Conservation (phyloP, 92 coral and sea anemone species). For the Nematostella vectensis region DNA sequence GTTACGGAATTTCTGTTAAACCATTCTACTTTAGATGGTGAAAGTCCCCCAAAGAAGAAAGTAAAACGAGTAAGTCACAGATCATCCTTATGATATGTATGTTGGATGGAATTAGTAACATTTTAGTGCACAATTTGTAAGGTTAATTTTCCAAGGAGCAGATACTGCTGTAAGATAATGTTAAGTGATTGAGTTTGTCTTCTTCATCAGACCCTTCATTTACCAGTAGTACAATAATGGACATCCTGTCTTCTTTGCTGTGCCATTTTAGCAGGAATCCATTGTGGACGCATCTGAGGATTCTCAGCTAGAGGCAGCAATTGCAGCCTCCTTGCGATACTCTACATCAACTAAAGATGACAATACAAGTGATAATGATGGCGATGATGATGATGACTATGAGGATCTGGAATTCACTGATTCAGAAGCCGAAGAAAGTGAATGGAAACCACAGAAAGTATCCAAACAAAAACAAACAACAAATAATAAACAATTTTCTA, state of each 20-base stretch:
- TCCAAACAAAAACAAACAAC: constrained; percentile 25
- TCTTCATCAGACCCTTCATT: too few relatives aligned
- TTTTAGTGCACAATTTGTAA: too few relatives aligned
- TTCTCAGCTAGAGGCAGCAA: constrained; percentile 96
- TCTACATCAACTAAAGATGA: constrained; percentile 37
- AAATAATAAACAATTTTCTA: too few relatives aligned
- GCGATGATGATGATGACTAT: constrained; percentile 53
- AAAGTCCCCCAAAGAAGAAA: constrained; percentile 80
- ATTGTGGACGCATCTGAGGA: constrained; percentile 97
- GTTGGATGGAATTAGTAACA: too few relatives aligned
- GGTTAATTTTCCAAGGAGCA: too few relatives aligned
- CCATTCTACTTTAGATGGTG: constrained; percentile 71
- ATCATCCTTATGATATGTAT: background rate
- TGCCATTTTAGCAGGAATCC: constrained; percentile 70
- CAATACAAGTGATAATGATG: constrained; percentile 40
- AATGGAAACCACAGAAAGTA: constrained; percentile 42
- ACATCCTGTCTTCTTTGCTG: too few relatives aligned
- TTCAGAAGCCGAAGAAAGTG: constrained; percentile 65
- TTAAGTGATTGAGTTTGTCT: too few relatives aligned
- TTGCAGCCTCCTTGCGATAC: constrained; percentile 83
- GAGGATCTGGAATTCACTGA: constrained; percentile 72
- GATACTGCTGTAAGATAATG: too few relatives aligned
- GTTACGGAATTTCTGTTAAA: constrained; percentile 75
- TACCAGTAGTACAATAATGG: too few relatives aligned
- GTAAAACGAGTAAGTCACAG: constrained; percentile 63